Evolutionary conservation across 2,888 invertebrate species (phyloP), one percentile per base, ranked within the genome.

Genomic region (Lydus trimaculatus): DNA sequence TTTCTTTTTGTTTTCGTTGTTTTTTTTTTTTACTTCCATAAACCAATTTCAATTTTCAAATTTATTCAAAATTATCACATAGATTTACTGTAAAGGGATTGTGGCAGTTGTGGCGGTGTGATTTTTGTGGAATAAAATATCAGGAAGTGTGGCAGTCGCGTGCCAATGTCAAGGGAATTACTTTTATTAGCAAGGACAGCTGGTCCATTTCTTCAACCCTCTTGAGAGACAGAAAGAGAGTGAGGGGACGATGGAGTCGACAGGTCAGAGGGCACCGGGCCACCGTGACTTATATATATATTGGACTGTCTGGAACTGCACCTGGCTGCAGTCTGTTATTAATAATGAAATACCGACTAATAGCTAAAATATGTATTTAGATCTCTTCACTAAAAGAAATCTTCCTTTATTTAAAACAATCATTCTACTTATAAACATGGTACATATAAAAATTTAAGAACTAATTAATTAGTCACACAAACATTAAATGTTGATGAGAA

Each of bases 241-340:
- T n/a, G n/a, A n/a, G 65, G 62, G 64, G 20, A 1, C 20, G 20
- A 13, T 70, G 64, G 48, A 52, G 67, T 70, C 72, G 65, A 62
- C 69, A 75, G 76, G 79, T 76, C 75, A 76, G 60, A 75, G 77
- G 74, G 74, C 75, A 75, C 72, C 68, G 69, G 75, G 74, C 74
- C 73, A 76, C 70, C 72, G 78, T 79, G 79, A 78, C 80, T 80
- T 80, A 43, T 43, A 80, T 78, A 79, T 75, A 80, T 78, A 79
- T 75, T 75, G 76, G 75, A 76, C 78, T 75, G 79, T 79, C 80
- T 79, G 77, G 76, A 75, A 62, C 72, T 75, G 79, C 81, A 81
- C 81, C 81, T 81, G 81, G 81, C 78, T 75, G 70, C 74, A 67
- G 76, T 75, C 77, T 77, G 76, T 76, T 72, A 74, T 73, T 76